phyloP scores from a whole-genome alignment of 1,140 invertebrate genomes.

The Paramacrobiotus metropolitanus region DNA sequence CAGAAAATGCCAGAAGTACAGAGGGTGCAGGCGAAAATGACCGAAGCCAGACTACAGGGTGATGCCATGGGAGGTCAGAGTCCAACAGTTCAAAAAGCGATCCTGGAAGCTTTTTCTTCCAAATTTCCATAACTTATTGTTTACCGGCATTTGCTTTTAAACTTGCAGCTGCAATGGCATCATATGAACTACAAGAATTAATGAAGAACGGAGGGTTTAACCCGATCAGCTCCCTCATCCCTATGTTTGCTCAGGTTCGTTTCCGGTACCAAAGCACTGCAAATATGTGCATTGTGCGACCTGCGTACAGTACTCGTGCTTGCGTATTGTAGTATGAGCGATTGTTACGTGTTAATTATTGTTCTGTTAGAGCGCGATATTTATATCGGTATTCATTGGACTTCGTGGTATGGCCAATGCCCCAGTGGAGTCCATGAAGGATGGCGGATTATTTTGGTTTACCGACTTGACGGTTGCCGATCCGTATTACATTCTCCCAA shows the following conservation, averaged over 20 bases:
- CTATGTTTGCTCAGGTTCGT: slow-evolving; percentile 54
- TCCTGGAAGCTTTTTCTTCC: too few relatives aligned
- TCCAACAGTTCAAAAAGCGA: not conserved
- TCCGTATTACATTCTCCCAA: slow-evolving; percentile 62
- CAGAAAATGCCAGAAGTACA: slow-evolving; percentile 58
- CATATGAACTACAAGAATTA: slow-evolving; percentile 44
- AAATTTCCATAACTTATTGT: too few relatives aligned
- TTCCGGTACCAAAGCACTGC: too few relatives aligned
- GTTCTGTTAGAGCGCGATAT: slow-evolving; percentile 43
- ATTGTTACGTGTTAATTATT: slow-evolving; percentile 8
- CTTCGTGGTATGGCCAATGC: slow-evolving; percentile 55
- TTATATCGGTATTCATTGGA: slow-evolving; percentile 68
- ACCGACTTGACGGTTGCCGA: slow-evolving; percentile 66
- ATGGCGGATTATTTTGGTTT: slow-evolving; percentile 81
- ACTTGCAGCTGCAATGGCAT: slow-evolving; percentile 39
- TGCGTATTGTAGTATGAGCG: too few relatives aligned
- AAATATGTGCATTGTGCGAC: too few relatives aligned
- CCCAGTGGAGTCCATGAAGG: slow-evolving; percentile 60
- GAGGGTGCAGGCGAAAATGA: slow-evolving; percentile 49
- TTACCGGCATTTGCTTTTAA: too few relatives aligned
- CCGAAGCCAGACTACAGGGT: slow-evolving; percentile 48
- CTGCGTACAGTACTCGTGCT: too few relatives aligned
- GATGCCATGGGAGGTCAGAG: slow-evolving; percentile 45
- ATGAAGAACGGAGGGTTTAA: slow-evolving; percentile 57
- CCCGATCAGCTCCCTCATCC: slow-evolving; percentile 51